phyloP scores from a whole-genome alignment of 2,113 vertebrate species.

The Murina feae region DNA sequence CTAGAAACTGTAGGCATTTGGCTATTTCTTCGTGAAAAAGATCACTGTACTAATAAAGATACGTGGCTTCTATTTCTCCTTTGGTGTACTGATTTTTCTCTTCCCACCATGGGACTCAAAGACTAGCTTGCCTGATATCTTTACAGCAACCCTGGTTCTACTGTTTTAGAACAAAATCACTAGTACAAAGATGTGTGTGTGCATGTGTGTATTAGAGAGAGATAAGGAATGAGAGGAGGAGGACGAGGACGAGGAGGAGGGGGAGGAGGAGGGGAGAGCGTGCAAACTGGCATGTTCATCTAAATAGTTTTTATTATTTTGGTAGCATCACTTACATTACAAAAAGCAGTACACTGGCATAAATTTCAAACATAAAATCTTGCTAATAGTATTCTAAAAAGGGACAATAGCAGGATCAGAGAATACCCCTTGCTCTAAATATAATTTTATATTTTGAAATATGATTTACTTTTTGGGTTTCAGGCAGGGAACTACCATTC shows the following conservation, averaged over 20 bases:
- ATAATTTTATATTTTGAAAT: slow-evolving; percentile 48
- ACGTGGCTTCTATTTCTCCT: neutral
- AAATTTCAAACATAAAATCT: slow-evolving; percentile 23
- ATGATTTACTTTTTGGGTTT: slow-evolving; percentile 2
- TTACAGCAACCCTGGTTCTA: neutral
- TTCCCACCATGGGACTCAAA: neutral
- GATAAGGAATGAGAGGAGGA: too few species aligned
- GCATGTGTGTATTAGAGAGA: neutral
- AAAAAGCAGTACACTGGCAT: slow-evolving; percentile 26
- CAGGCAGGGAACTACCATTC: slow-evolving; percentile 18
- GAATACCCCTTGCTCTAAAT: slow-evolving; percentile 24
- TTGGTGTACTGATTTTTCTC: neutral
- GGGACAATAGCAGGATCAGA: slow-evolving; percentile 16
- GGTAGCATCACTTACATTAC: slow-evolving; percentile 30
- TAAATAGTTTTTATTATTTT: slow-evolving; percentile 24
- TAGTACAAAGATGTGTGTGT: neutral
- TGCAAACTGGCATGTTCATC: neutral
- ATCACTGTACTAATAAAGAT: neutral
- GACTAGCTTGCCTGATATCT: neutral
- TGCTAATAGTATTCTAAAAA: neutral
- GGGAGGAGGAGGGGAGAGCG: neutral
- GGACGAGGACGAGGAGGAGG: too few species aligned
- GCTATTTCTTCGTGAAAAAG: neutral
- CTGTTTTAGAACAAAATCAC: neutral
- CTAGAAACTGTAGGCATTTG: neutral